Evolutionary conservation across 1,140 invertebrate species (phyloP).

Genomic region (Eupeodes corollae): DNA sequence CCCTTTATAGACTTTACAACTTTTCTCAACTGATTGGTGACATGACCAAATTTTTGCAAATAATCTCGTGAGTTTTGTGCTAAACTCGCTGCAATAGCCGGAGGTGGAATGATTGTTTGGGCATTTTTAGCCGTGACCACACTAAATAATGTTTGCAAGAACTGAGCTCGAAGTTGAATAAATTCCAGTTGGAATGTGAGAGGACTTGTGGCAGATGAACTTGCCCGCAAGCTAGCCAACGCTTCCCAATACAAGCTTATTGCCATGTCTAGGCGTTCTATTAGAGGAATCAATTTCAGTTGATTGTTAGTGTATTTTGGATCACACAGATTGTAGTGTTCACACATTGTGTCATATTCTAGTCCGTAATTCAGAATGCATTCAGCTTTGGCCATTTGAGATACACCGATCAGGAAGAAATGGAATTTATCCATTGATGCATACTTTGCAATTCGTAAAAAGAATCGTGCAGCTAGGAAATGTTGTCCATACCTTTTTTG

Average conservation of each 20-base stretch:
- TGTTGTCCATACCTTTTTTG: conserved; percentile 72
- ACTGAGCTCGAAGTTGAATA: conserved; percentile 59
- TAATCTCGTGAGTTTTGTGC: conserved; percentile 69
- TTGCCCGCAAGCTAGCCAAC: conserved; percentile 58
- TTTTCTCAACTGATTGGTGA: conserved; percentile 56
- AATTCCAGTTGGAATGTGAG: conserved; percentile 66
- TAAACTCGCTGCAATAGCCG: conserved; percentile 76
- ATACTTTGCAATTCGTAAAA: conserved; percentile 53
- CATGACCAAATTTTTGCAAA: conserved; percentile 68
- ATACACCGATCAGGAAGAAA: conserved; percentile 76
- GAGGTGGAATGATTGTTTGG: conserved; percentile 80
- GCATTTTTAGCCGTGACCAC: conserved; percentile 68
- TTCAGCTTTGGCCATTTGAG: conserved; percentile 58
- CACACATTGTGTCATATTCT: conserved; percentile 21
- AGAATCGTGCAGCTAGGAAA: conserved; percentile 54
- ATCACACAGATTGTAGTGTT: conserved; percentile 21
- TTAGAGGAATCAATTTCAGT: conserved; percentile 31
- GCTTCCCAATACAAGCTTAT: conserved; percentile 53
- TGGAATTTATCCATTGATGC: conserved; percentile 83
- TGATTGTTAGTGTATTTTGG: conserved; percentile 22
- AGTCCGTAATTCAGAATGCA: conserved; percentile 39
- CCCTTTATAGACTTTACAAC: conserved; percentile 56
- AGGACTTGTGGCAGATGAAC: conserved; percentile 31
- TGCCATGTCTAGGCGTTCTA: conserved; percentile 48
- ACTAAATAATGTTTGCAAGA: conserved; percentile 63